phyloP scores from a whole-genome alignment of 2,113 vertebrate genomes.

The Mesembrinibis cayennensis region DNA sequence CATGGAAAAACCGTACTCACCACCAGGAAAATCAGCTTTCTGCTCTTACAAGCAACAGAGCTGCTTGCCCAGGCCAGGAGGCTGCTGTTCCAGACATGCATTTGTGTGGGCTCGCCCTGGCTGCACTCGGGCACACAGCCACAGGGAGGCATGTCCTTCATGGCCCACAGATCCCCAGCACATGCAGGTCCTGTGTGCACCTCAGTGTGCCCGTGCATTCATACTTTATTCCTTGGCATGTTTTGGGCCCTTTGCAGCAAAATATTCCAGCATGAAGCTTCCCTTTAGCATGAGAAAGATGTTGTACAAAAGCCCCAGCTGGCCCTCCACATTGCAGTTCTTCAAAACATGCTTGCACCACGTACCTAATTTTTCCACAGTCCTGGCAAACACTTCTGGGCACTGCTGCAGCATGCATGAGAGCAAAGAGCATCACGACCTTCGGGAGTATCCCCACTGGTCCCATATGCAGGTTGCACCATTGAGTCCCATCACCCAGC shows the following conservation, averaged over 20 bases:
- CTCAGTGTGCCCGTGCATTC: not conserved
- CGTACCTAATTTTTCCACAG: not conserved
- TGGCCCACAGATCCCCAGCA: not conserved
- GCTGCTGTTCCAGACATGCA: rapidly evolving
- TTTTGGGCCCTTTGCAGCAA: not conserved
- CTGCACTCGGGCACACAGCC: rapidly evolving
- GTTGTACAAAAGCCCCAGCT: not conserved
- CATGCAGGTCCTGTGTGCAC: too few species aligned
- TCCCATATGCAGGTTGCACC: not conserved
- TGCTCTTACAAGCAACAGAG: not conserved
- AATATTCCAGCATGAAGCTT: not conserved
- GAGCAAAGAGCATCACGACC: not conserved
- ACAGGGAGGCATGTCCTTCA: not conserved
- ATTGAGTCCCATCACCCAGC: not conserved
- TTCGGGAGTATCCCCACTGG: not conserved
- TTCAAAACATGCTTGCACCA: not conserved
- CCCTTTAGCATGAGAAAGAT: not conserved
- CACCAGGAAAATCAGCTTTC: not conserved
- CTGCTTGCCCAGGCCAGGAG: not conserved
- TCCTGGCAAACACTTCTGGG: not conserved
- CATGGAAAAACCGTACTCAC: not conserved
- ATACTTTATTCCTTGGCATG: not conserved
- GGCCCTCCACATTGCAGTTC: not conserved
- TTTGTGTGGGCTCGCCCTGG: not conserved
- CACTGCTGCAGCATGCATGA: not conserved